Conservation (phyloP, 1,140 invertebrate species). For the Philotrypesis tridentata region DNA sequence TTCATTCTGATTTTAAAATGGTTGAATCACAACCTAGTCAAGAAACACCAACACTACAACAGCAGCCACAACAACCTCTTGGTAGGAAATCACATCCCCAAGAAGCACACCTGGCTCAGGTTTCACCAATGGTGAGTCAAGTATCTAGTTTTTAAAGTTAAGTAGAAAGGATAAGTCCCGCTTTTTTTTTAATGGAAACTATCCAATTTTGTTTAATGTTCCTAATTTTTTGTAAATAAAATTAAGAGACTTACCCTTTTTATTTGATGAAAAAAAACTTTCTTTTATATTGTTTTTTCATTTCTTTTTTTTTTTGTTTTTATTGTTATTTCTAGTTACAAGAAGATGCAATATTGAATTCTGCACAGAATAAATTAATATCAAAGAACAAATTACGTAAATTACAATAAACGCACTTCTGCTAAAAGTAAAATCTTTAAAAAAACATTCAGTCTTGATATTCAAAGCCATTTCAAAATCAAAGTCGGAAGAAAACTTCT, state of each 20-base stretch:
- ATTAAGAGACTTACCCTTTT: slow-evolving; percentile 8
- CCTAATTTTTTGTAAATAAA: background rate
- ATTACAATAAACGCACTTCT: slow-evolving; percentile 12
- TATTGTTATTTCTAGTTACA: slow-evolving; percentile 48
- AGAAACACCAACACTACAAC: slow-evolving; percentile 61
- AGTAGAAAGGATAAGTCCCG: slow-evolving; percentile 35
- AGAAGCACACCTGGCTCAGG: slow-evolving; percentile 59
- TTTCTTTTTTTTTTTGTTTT: slow-evolving; percentile 42
- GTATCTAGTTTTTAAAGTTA: background rate
- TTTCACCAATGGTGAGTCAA: slow-evolving; percentile 45
- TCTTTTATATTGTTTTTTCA: background rate
- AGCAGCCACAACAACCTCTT: slow-evolving; percentile 57
- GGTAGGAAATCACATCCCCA: slow-evolving; percentile 59
- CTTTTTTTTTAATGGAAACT: background rate
- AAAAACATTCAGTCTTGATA: slow-evolving; percentile 22
- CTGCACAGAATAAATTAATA: slow-evolving; percentile 32
- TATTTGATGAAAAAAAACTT: background rate
- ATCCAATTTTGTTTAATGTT: background rate
- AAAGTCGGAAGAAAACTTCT: background rate
- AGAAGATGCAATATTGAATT: slow-evolving; percentile 35
- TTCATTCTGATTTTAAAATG: slow-evolving; percentile 77
- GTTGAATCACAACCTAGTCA: slow-evolving; percentile 64
- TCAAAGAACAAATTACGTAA: slow-evolving; percentile 29
- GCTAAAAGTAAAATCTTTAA: background rate
- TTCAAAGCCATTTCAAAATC: slow-evolving; percentile 15